These are phyloP conservation scores for Crossaster papposus DNA, from an alignment of 53 echinoderm and acorn worm species.

Conservation along the genomic window DNA sequence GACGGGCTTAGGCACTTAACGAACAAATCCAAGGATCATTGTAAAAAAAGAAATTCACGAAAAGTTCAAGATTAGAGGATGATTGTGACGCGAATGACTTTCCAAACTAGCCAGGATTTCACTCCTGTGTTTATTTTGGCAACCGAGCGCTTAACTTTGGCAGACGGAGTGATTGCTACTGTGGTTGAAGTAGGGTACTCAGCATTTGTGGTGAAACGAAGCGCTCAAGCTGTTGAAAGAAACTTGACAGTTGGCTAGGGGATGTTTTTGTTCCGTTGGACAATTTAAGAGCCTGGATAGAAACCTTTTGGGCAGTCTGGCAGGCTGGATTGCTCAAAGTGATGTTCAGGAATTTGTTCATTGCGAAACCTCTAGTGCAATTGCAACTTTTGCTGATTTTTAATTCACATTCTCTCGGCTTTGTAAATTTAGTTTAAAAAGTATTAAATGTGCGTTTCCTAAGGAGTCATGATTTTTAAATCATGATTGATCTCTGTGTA, in stretches of 20 bases:
- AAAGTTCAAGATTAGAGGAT: slow-evolving; percentile 13
- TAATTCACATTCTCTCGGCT: too few relatives aligned
- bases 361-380: background rate
- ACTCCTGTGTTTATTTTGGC: slow-evolving; percentile 34
- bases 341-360: background rate
- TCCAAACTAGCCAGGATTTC: slow-evolving; percentile 18
- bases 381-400: background rate
- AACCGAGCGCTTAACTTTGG: slow-evolving; percentile 39
- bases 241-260: slow-evolving; percentile 36
- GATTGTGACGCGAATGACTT: background rate
- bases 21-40: background rate
- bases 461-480: too few relatives aligned
- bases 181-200: background rate
- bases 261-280: slow-evolving; percentile 52
- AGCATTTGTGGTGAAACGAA: slow-evolving; percentile 12
- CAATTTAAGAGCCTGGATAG: background rate
- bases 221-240: slow-evolving; percentile 25
- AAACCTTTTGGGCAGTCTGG: background rate
- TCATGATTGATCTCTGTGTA: too few relatives aligned
- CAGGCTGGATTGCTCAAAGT: background rate
- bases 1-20: background rate
- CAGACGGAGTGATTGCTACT: slow-evolving; percentile 9
- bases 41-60: background rate
- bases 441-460: too few relatives aligned
- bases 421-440: too few relatives aligned